Evolutionary conservation across 2,113 vertebrate species (phyloP), one percentile per base, ranked within the genome.

Genomic region (Hylia prasina): DNA sequence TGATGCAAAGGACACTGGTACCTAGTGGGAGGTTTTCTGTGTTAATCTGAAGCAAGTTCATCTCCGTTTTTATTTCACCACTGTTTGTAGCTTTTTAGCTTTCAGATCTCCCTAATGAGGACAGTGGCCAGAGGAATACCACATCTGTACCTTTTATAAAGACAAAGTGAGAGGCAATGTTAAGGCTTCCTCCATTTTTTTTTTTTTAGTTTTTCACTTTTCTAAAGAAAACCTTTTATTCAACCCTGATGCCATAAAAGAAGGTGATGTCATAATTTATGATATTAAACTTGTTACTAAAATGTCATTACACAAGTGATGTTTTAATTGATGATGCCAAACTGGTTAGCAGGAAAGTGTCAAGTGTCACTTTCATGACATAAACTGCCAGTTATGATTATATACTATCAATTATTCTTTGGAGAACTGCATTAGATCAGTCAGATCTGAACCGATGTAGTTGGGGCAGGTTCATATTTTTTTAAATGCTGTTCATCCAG

Each of bases 331-430:
- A 98, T 97, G 97, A 97, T 96, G 84, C 89, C 96, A 96, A 94
- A 73, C 95, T 95, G 69, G 94, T 94, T 97, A 97, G 95, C 93
- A 84, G 87, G 65, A 98, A 97, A 95, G 97, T 97, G 94, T 97
- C 97, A 97, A 97, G 96, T 97, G 96, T 97, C 97, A 94, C 96
- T 97, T 97, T 89, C 69, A 82, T 97, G 97, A 97, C 97, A 97
- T 97, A 97, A 98, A 98, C 97, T 97, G 97, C 94, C 97, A 95
- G 94, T 98, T 98, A 98, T 4, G 82, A 97, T 98, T 97, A 98
- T 98, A 97, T 97, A 98, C 97, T 97, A 98, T 96, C 98, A 97
- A 98, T 98, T 98, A 98, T 96, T 98, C 97, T 91, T 96, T 90
- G 86, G 93, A 95, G 97, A 98, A 97, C 86, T 87, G 37, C 95